A percentile compares a stretch with the other conserved stretches of the same genome.
phyloP scores from a whole-genome alignment of 2,888 invertebrate genomes.

The Epinotia ramella region DNA sequence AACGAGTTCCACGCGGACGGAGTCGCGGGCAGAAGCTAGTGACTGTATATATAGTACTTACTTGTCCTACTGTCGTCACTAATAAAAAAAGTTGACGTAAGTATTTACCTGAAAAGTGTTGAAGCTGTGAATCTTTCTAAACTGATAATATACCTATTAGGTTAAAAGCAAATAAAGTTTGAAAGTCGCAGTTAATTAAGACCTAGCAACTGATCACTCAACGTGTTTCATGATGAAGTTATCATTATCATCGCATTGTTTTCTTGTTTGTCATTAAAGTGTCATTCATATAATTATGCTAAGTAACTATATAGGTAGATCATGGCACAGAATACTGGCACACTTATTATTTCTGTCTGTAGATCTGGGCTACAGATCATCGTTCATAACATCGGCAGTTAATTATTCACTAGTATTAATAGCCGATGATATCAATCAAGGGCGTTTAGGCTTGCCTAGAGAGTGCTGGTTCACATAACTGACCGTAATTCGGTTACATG shows the following conservation, averaged over 20 bases:
- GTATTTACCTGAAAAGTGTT: no score
- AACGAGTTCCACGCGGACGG: no score
- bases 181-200: no score
- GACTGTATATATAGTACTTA: no score
- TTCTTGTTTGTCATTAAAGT: neutral
- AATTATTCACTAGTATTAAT: slow-evolving; percentile 11
- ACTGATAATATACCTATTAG: no score
- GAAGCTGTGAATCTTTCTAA: no score
- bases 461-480: neutral
- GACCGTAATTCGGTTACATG: neutral
- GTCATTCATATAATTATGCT: neutral
- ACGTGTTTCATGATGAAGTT: neutral
- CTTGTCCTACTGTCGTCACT: neutral
- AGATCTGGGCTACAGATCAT: slow-evolving; percentile 19
- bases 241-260: neutral
- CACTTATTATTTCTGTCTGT: slow-evolving; percentile 10
- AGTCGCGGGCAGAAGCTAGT: no score
- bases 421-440: slow-evolving; percentile 9
- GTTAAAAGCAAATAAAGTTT: no score
- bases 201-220: no score
- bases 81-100: neutral
- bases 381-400: slow-evolving; percentile 5
- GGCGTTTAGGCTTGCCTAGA: neutral
- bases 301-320: neutral
- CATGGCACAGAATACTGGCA: slow-evolving; percentile 1